Conservation (phyloP, 2,888 invertebrate genomes). For the Eupithecia vulgata region DNA sequence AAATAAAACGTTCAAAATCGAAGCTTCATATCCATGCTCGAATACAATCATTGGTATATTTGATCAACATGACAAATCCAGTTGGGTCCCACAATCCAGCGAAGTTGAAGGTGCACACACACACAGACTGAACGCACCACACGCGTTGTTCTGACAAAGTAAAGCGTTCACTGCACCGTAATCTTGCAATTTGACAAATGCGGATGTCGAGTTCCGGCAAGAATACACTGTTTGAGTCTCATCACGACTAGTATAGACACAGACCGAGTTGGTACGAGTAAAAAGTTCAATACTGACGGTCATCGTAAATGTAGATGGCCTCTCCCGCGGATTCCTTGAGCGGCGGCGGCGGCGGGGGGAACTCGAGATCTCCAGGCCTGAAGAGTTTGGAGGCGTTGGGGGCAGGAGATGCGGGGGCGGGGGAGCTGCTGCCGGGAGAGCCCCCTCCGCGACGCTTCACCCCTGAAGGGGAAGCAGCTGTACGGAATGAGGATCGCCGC, state of each 20-base stretch:
- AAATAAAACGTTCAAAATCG: constrained; percentile 56
- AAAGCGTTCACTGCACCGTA: constrained; percentile 4
- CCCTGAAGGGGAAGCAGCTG: constrained; percentile 65
- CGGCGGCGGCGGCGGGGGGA: constrained; percentile 75
- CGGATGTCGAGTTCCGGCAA: constrained; percentile 57
- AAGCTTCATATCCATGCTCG: constrained; percentile 37
- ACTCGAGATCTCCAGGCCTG: constrained; percentile 75
- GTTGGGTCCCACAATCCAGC: constrained; percentile 70
- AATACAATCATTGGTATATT: constrained; percentile 25
- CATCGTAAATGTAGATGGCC: constrained; percentile 84
- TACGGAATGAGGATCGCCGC: constrained; percentile 87
- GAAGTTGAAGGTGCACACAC: constrained; percentile 33
- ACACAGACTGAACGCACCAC: not conserved
- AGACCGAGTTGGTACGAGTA: constrained; percentile 14
- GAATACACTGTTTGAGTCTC: constrained; percentile 49
- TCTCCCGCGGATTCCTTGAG: constrained; percentile 87
- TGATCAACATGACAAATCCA: constrained; percentile 60
- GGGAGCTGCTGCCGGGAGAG: constrained; percentile 63
- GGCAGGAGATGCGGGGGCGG: constrained; percentile 78
- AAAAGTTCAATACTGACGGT: constrained; percentile 71
- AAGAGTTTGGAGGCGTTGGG: constrained; percentile 81
- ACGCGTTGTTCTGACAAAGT: not conserved
- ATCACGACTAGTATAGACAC: constrained; percentile 25
- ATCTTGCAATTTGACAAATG: constrained; percentile 8
- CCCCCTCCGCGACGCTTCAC: constrained; percentile 79